These are phyloP conservation scores for Hemistola chrysoprasaria DNA, from an alignment of 2,888 invertebrate species.

Conservation along the genomic window DNA sequence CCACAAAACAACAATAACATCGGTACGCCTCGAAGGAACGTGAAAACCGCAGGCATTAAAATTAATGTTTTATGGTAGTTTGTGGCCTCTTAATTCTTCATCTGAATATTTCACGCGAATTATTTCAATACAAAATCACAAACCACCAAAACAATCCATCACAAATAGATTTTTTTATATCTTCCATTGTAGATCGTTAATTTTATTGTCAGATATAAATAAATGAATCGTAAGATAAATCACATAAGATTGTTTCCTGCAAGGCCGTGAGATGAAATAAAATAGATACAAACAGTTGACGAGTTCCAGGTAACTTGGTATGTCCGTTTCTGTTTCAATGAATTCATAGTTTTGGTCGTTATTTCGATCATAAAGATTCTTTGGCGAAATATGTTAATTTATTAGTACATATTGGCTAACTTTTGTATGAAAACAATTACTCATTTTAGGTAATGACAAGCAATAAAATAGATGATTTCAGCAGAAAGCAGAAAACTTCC, in stretches of 20 bases:
- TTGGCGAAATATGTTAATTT: too few species aligned
- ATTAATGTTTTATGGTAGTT: slow-evolving; percentile 30
- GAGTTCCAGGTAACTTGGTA: slow-evolving; percentile 38
- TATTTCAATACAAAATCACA: slow-evolving; percentile 30
- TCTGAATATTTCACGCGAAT: slow-evolving; percentile 30
- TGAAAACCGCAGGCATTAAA: slow-evolving; percentile 33
- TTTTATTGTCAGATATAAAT: slow-evolving; percentile 51
- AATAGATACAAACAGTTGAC: slow-evolving; percentile 35
- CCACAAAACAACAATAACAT: slow-evolving; percentile 23
- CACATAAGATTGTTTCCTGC: slow-evolving; percentile 35
- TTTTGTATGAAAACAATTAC: slow-evolving; percentile 23
- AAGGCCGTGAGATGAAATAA: slow-evolving; percentile 38
- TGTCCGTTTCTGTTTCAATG: slow-evolving; percentile 13
- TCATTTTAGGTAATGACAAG: slow-evolving; percentile 17
- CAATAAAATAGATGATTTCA: slow-evolving; percentile 6
- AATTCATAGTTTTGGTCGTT: slow-evolving; percentile 19
- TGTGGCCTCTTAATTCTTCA: slow-evolving; percentile 24
- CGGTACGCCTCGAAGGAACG: slow-evolving; percentile 23
- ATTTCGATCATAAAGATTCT: background rate
- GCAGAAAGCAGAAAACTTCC: too few species aligned
- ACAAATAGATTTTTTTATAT: slow-evolving; percentile 42
- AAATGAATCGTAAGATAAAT: slow-evolving; percentile 48
- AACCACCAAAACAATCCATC: slow-evolving; percentile 33
- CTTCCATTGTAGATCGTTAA: slow-evolving; percentile 43
- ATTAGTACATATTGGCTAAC: slow-evolving; percentile 23